phyloP scores from a whole-genome alignment of 2,888 invertebrate species.

The Tiphia femorata region DNA sequence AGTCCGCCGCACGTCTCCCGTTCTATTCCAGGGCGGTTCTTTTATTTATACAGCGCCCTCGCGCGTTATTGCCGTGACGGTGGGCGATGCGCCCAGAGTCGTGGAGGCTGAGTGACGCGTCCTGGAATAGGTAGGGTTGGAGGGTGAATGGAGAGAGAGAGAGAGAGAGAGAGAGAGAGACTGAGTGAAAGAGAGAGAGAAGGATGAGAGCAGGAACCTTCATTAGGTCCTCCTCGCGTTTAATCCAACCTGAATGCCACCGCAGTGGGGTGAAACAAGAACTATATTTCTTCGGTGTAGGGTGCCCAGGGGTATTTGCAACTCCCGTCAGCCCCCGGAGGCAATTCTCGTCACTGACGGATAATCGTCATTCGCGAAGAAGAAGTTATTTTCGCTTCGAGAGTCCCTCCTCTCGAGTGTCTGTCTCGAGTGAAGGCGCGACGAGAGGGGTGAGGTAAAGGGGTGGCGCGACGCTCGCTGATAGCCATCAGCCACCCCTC shows the following conservation, averaged over 20 bases:
- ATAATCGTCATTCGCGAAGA: conserved; percentile 36
- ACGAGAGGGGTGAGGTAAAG: too few relatives aligned
- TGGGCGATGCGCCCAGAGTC: too few relatives aligned
- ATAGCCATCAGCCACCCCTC: too few relatives aligned
- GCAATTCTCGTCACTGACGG: conserved; percentile 30
- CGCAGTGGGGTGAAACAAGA: conserved; percentile 28
- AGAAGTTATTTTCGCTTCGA: conserved; percentile 5
- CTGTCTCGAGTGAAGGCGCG: background rate
- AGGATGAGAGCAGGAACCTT: conserved; percentile 31
- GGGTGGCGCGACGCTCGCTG: too few relatives aligned
- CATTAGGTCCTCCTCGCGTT: conserved; percentile 54
- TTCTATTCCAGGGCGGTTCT: background rate
- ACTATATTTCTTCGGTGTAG: conserved; percentile 14
- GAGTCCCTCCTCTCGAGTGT: background rate
- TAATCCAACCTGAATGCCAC: conserved; percentile 51
- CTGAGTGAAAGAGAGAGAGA: conserved; percentile 15
- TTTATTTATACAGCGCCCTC: conserved; percentile 25
- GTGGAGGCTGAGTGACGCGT: too few relatives aligned
- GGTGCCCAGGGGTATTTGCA: conserved; percentile 34
- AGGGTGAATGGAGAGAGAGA: background rate
- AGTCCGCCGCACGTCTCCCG: background rate
- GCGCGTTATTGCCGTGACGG: conserved; percentile 22
- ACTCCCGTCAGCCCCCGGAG: conserved; percentile 20
- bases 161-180: conserved; percentile 16
- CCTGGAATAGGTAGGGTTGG: too few relatives aligned